phyloP scores from a whole-genome alignment of 2,113 vertebrate species.

The Heteronetta atricapilla region DNA sequence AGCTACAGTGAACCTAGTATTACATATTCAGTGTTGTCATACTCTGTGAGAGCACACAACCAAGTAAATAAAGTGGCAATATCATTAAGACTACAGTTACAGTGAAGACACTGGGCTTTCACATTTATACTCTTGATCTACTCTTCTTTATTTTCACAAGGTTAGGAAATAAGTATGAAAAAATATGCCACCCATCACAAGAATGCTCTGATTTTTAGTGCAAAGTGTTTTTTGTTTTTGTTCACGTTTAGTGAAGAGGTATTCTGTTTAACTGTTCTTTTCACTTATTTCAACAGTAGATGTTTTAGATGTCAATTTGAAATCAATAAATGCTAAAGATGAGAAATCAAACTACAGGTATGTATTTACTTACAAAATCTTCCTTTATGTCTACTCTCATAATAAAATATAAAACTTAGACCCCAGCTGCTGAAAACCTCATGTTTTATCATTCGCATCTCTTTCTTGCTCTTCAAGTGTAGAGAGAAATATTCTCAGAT shows the following conservation, averaged over 20 bases:
- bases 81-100: background rate
- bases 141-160: background rate
- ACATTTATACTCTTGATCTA: background rate
- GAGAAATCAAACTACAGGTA: background rate
- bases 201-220: background rate
- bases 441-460: background rate
- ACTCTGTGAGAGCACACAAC: background rate
- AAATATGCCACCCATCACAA: background rate
- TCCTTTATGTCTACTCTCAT: background rate
- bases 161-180: background rate
- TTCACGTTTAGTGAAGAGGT: background rate
- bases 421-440: background rate
- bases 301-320: background rate
- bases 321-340: conserved; percentile 11
- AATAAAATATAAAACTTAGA: background rate
- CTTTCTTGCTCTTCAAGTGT: conserved; percentile 19
- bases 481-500: conserved; percentile 33
- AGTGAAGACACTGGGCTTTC: background rate
- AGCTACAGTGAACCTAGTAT: background rate
- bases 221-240: background rate
- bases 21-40: background rate
- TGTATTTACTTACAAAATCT: background rate
- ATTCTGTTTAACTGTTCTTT: background rate
- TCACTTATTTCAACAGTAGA: background rate
- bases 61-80: background rate